Conservation (phyloP, 37 sponge, comb jelly and placozoan species). For the Chondrosia reniformis region DNA sequence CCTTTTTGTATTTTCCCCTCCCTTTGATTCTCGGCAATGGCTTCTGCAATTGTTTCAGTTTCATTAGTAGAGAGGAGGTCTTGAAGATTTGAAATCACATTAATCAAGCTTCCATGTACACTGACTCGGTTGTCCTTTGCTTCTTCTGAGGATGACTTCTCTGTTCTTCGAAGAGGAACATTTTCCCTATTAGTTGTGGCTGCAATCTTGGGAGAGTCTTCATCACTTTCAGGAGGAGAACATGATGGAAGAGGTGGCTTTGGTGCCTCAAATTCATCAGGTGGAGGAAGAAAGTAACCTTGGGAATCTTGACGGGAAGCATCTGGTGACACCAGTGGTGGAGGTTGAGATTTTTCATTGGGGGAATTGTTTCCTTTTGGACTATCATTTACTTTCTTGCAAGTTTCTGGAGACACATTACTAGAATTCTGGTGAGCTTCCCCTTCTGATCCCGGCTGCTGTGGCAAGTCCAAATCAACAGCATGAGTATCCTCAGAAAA, state of each 20-base stretch:
- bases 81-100: constrained; percentile 13
- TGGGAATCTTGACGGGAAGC: neutral
- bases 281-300: constrained; percentile 19
- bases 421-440: neutral
- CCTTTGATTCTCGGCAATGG: neutral
- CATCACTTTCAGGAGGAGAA: neutral
- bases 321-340: constrained; percentile 2
- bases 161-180: neutral
- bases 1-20: neutral
- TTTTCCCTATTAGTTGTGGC: neutral
- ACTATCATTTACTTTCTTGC: neutral
- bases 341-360: neutral
- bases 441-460: neutral
- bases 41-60: neutral
- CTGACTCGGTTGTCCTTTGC: neutral
- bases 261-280: constrained; percentile 20
- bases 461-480: neutral
- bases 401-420: neutral
- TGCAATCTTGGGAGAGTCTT: neutral
- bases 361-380: neutral
- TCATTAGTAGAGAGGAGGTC: constrained; percentile 4
- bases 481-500: constrained; percentile 19
- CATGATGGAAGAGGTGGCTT: neutral
- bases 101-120: constrained; percentile 18
- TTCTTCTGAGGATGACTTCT: neutral